Evolutionary conservation across 2,113 vertebrate genomes (phyloP).

Genomic region (Aspiorhynchus laticeps): DNA sequence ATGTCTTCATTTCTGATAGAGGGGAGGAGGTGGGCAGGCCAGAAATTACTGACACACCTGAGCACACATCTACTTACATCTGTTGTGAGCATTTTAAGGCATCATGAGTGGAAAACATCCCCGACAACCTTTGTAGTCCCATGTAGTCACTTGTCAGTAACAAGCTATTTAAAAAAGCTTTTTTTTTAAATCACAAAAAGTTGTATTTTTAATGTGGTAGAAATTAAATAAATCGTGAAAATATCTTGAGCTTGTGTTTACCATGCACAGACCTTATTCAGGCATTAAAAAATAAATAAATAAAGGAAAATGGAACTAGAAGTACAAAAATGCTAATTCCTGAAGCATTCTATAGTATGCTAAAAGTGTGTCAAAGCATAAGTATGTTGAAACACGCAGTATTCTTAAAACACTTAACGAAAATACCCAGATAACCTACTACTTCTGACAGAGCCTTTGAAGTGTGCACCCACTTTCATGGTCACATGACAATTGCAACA

Average conservation of each 20-base stretch:
- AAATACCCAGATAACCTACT: not conserved
- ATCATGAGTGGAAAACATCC: no score
- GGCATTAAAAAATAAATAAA: not conserved
- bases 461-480: not conserved
- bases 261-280: not conserved
- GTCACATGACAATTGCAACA: not conserved
- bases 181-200: not conserved
- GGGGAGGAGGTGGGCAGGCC: constrained; percentile 5
- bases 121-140: not conserved
- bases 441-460: not conserved
- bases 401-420: not conserved
- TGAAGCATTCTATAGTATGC: not conserved
- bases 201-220: not conserved
- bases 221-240: not conserved
- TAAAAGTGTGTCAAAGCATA: not conserved
- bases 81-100: not conserved
- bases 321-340: not conserved
- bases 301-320: not conserved
- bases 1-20: constrained; percentile 43
- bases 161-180: not conserved
- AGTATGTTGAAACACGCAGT: not conserved
- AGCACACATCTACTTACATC: constrained; percentile 38
- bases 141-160: not conserved
- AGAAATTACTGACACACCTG: constrained; percentile 6
- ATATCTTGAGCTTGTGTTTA: not conserved